A percentile compares a stretch with the other conserved stretches of the same genome.
These are phyloP conservation scores for Mylabris sibirica DNA, from an alignment of 2,888 invertebrate species.

Conservation along the genomic window DNA sequence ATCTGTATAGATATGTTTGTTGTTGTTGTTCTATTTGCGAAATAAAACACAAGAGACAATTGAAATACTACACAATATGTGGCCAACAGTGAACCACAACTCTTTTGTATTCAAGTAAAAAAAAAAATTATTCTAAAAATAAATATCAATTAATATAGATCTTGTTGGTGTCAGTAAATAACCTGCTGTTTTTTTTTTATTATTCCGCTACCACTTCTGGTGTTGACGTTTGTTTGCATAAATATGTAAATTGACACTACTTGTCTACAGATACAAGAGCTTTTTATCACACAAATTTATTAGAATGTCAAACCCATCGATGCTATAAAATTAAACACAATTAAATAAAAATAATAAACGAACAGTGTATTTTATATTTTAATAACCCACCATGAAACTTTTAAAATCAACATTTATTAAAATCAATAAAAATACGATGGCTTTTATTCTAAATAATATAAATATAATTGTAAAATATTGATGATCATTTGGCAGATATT, in stretches of 20 bases:
- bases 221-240: not conserved
- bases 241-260: not conserved
- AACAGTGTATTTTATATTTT: not conserved
- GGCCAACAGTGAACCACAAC: not conserved
- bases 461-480: too few species aligned
- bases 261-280: too few species aligned
- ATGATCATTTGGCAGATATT: too few species aligned
- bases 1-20: not conserved
- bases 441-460: too few species aligned
- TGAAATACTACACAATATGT: conserved; percentile 5
- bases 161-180: not conserved
- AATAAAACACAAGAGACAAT: not conserved
- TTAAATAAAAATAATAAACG: not conserved
- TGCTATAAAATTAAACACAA: not conserved
- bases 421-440: too few species aligned
- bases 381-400: not conserved
- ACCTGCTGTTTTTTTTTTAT: not conserved
- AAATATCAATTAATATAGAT: not conserved
- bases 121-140: not conserved
- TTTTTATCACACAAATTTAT: not conserved
- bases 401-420: not conserved
- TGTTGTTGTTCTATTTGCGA: not conserved
- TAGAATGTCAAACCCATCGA: not conserved
- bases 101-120: not conserved
- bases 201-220: not conserved